Conservation (phyloP, 2,888 invertebrate genomes). For the Drosophila anomelani region DNA sequence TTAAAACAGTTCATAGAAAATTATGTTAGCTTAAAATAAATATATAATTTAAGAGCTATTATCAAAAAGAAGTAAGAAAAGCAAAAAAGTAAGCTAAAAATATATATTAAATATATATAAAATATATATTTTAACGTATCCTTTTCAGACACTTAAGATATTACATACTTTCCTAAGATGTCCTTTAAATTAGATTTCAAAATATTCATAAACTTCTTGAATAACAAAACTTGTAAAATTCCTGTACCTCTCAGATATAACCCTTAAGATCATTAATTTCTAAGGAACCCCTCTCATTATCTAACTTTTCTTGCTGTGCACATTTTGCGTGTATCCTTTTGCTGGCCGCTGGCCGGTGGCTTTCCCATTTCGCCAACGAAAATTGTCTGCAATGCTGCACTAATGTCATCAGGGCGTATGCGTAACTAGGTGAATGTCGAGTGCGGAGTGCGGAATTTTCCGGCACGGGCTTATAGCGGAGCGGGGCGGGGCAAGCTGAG, state of each 20-base stretch:
- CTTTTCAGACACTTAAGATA: neutral
- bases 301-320: neutral
- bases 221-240: too few species aligned
- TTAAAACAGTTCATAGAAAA: neutral
- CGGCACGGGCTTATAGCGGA: neutral
- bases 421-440: constrained; percentile 69
- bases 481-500: constrained; percentile 14
- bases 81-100: neutral
- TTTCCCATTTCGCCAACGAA: constrained; percentile 54
- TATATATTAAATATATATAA: neutral
- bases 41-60: too few species aligned
- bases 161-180: neutral
- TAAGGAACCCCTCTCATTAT: neutral
- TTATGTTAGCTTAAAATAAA: too few species aligned
- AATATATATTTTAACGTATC: neutral
- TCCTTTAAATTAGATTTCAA: neutral
- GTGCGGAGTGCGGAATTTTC: constrained; percentile 25
- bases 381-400: constrained; percentile 77
- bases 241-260: neutral
- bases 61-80: too few species aligned
- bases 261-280: neutral
- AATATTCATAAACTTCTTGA: neutral
- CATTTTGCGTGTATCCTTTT: constrained; percentile 14
- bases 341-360: constrained; percentile 37
- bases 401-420: constrained; percentile 76